These are phyloP conservation scores for Smutsia gigantea DNA, from an alignment of 2,797 vertebrate species.

Conservation along the genomic window DNA sequence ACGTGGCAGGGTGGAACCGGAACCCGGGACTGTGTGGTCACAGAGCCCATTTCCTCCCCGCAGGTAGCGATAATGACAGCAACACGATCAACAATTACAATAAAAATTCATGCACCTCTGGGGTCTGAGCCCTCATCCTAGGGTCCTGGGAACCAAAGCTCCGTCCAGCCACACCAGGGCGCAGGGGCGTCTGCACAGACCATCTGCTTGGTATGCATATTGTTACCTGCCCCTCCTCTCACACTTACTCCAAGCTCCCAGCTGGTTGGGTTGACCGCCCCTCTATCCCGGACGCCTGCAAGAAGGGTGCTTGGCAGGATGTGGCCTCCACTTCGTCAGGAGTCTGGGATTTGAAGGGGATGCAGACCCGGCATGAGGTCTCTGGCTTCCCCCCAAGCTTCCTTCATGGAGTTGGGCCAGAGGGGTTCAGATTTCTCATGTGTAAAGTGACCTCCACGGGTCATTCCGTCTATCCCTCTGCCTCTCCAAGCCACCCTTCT, in stretches of 20 bases:
- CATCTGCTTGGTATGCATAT: background rate
- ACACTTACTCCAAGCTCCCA: background rate
- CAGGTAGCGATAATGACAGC: background rate
- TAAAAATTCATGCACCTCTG: background rate
- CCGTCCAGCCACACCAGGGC: background rate
- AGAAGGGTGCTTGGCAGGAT: background rate
- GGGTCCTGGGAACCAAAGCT: background rate
- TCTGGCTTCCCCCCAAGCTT: background rate
- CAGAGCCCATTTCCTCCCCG: background rate
- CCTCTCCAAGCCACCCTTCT: background rate
- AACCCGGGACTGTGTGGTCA: background rate
- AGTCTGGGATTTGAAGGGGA: background rate
- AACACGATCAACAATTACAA: too few relatives aligned
- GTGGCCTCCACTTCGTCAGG: background rate
- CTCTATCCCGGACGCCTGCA: background rate
- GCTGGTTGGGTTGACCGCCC: background rate
- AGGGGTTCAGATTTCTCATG: background rate
- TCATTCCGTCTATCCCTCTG: background rate
- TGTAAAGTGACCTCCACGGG: background rate
- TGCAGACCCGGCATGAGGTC: background rate
- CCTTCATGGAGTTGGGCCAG: background rate
- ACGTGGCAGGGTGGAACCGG: background rate
- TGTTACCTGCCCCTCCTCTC: background rate
- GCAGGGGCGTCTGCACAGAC: background rate
- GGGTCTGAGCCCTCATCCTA: background rate